Conservation (phyloP, 2,113 vertebrate species). For the Athene cunicularia region DNA sequence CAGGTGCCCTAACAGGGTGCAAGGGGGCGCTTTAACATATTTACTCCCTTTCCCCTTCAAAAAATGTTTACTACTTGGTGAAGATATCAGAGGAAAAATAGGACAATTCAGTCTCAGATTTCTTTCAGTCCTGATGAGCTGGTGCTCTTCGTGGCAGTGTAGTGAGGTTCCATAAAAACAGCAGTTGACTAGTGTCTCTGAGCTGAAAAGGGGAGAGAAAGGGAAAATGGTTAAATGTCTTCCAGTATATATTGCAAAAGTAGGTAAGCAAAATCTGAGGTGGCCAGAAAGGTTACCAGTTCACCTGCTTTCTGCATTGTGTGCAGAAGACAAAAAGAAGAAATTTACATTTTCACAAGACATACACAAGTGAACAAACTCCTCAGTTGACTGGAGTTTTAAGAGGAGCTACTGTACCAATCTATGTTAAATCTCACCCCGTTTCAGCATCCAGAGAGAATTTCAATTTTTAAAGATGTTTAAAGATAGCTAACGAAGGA, state of each 20-base stretch:
- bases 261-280: slow-evolving; percentile 42
- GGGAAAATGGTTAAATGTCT: slow-evolving; percentile 68
- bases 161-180: slow-evolving; percentile 78
- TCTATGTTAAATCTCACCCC: slow-evolving; percentile 28
- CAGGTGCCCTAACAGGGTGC: slow-evolving; percentile 59
- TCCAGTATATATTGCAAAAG: slow-evolving; percentile 31
- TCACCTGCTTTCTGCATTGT: slow-evolving; percentile 7
- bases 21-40: not conserved
- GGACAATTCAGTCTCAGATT: slow-evolving; percentile 75
- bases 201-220: slow-evolving; percentile 83
- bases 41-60: slow-evolving; percentile 33
- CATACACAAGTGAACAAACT: slow-evolving; percentile 19
- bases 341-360: not conserved
- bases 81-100: slow-evolving; percentile 77
- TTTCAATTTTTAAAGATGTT: not conserved
- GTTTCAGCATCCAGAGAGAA: slow-evolving; percentile 50
- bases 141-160: slow-evolving; percentile 75
- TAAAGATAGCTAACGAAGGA: not conserved
- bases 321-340: not conserved
- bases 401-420: not conserved
- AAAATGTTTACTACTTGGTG: slow-evolving; percentile 66
- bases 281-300: not conserved
- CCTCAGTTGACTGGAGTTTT: not conserved
- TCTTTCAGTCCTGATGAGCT: slow-evolving; percentile 73
- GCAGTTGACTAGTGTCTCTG: slow-evolving; percentile 87